Evolutionary conservation across 2,797 vertebrate species (phyloP), one percentile per base, ranked within the genome.

Genomic region (Chromis chromis): DNA sequence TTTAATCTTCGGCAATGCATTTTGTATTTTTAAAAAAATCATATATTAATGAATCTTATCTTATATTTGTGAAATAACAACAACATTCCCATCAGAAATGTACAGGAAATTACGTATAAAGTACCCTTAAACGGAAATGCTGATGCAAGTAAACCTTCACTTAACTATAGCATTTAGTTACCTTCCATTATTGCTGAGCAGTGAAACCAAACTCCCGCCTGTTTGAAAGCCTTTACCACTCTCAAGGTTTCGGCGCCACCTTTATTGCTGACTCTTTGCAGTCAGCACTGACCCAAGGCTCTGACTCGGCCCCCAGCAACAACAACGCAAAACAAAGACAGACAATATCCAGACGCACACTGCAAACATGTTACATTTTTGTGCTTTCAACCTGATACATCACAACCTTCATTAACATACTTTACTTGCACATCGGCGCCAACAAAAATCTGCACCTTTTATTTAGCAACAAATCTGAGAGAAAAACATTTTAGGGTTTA

Each of bases 391-490:
- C 65, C 22, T 44, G 16, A 73, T 7, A 31, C 31, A 9, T 67
- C 33, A 52, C 19, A 42, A 17, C 3, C 40, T 14, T 42, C 22
- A 13, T 25, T 36, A 21, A 42, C 3, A 3, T 22, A 22, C 36
- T 61, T 12, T 52, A 22, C 28, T 8, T 49, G 5, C 19, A 53
- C 11, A 19, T 13, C 36, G 24, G 12, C 39, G 5, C 28, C 1
- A 6, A 49, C 53, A 16, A 36, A 60, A 22, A 44, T 13, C 24
- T 14, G 31, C 22, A 65, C 28, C 24, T 21, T 48, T 78, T 71
- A 54, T 24, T 72, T 5, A 57, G 58, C 4, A 16, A 27, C 24
- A 74, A 72, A 77, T 72, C 31, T 74, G 54, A 76, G 78, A 40
- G 57, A 79, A 58, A 19, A 40, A 39, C 16, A 44, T 50, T 57